Percentiles rank a stretch among this genome's conserved stretches.
These are phyloP conservation scores for Diploptera punctata DNA, from an alignment of 2,888 invertebrate species.

Conservation along the genomic window DNA sequence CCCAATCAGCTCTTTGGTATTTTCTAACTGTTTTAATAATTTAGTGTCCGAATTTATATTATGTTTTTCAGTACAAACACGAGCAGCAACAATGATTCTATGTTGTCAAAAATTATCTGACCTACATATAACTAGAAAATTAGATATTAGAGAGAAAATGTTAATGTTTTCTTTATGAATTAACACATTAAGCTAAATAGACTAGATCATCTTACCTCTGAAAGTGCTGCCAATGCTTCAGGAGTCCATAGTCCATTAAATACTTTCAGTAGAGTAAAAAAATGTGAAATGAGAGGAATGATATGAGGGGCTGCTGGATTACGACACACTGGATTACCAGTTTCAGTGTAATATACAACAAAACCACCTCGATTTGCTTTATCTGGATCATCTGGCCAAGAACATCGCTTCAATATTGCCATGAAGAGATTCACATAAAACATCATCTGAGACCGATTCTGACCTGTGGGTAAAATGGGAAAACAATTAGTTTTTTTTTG, in stretches of 20 bases:
- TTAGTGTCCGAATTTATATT: no score
- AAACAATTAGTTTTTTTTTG: no score
- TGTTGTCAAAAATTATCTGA: no score
- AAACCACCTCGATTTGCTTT: slow-evolving; percentile 86
- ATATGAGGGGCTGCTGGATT: slow-evolving; percentile 88
- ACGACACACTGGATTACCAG: slow-evolving; percentile 81
- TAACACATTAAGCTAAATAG: no score
- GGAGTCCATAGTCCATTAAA: slow-evolving; percentile 82
- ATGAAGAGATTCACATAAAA: slow-evolving; percentile 78
- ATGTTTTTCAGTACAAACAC: no score
- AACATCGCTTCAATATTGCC: slow-evolving; percentile 87
- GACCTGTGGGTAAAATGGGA: slow-evolving; percentile 52
- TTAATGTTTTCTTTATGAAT: no score
- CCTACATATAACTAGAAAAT: no score
- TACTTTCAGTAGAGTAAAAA: slow-evolving; percentile 78
- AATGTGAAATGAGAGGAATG: slow-evolving; percentile 78
- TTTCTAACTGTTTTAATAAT: no score
- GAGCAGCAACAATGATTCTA: no score
- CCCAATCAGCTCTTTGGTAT: no score
- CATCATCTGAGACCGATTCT: slow-evolving; percentile 69
- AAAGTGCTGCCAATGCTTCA: slow-evolving; percentile 66
- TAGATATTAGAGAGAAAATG: no score
- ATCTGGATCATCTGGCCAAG: slow-evolving; percentile 88
- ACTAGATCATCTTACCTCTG: slow-evolving; percentile 57
- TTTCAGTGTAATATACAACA: slow-evolving; percentile 74